phyloP scores from a whole-genome alignment of 2,888 invertebrate species.

The Antitype chi region DNA sequence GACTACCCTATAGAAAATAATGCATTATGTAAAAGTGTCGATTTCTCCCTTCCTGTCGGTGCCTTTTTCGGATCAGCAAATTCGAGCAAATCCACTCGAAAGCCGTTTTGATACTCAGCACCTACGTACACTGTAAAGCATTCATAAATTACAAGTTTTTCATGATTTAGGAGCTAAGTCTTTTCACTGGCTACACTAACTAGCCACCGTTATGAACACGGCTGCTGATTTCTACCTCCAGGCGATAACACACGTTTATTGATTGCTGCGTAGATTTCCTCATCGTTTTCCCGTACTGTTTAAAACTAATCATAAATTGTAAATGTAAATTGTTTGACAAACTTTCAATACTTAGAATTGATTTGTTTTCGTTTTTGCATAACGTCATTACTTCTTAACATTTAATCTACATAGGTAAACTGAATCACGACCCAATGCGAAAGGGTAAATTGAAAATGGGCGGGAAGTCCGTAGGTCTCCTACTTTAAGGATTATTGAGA shows the following conservation, averaged over 20 bases:
- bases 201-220: conserved; percentile 19
- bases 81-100: too few species aligned
- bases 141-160: conserved; percentile 26
- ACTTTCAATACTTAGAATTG: conserved; percentile 17
- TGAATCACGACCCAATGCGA: too few species aligned
- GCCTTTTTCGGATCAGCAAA: too few species aligned
- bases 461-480: too few species aligned
- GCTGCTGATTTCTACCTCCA: conserved; percentile 28
- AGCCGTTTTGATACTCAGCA: too few species aligned
- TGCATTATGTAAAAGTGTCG: too few species aligned
- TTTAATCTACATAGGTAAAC: neutral
- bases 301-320: conserved; percentile 55
- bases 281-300: conserved; percentile 37
- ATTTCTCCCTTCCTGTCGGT: too few species aligned
- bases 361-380: conserved; percentile 12
- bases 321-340: conserved; percentile 45
- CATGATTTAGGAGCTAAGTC: conserved; percentile 11
- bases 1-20: too few species aligned
- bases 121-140: neutral
- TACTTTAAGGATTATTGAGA: too few species aligned
- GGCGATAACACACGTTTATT: conserved; percentile 40
- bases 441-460: too few species aligned
- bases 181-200: conserved; percentile 2
- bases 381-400: conserved; percentile 3
- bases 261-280: conserved; percentile 54